Evolutionary conservation across 2,797 vertebrate species (phyloP), one percentile per base, ranked within the genome.

Genomic region (Urosaurus nigricauda): DNA sequence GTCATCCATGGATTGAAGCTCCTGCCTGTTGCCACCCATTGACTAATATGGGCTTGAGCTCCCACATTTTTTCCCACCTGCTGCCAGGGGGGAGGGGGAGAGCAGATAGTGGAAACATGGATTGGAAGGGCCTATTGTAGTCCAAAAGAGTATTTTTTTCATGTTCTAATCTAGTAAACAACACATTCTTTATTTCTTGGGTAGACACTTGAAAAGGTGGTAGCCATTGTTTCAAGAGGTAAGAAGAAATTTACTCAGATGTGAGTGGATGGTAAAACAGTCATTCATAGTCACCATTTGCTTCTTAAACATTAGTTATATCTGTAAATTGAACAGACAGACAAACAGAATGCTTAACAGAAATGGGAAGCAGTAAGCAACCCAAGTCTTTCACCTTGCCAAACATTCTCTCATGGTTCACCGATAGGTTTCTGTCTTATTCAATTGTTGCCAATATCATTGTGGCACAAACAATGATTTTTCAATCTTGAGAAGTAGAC

Each of bases 401-500:
- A 89, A 65, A 58, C 5, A 89, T 29, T 85, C 40, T 29, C 65
- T 26, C 53, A 60, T 32, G 53, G 51, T 40, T 84, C 51, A 40
- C 43, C 21, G 2, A 56, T 63, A 43, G 51, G n/a, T 40, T 78
- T 70, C 43, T 84, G 47, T 24, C 82, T 83, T 12, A 26, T 74
- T 79, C 78, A n/a, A 58, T 79, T 58, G 47, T 35, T 80, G 78
- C 86, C 78, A 87, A 63, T 63, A 73, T 51, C 40, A 83, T 12
- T n/a, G 12, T n/a, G 65, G 51, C 24, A 32, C 65, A 89, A 73
- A 51, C 47, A 51, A 51, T 51, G 47, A 63, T 63, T 37, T 51
- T 85, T 60, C 83, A 80, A 84, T 82, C 78, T 71, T 88, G 82
- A 82, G 84, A 58, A 89, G 68, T 4, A 85, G 68, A 35, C 83